Percentiles rank a stretch among this genome's conserved stretches.
These are phyloP conservation scores for Threskiornis aethiopicus DNA, from an alignment of 2,797 vertebrate species.

Conservation along the genomic window DNA sequence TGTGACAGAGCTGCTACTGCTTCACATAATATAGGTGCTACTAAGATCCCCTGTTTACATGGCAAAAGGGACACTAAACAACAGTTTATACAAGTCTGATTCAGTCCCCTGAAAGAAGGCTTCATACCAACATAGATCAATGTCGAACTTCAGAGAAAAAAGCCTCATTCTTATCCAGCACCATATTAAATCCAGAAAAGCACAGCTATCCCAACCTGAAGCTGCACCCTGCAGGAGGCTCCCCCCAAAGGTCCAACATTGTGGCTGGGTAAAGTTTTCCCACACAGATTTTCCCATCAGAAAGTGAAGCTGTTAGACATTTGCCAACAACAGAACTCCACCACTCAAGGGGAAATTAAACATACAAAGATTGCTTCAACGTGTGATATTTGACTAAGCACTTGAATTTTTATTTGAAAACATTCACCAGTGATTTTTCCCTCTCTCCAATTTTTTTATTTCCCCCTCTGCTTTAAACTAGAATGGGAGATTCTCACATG, in stretches of 20 bases:
- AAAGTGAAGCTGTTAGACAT: not conserved
- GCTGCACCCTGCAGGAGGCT: not conserved
- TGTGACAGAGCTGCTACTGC: not conserved
- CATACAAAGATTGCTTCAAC: not conserved
- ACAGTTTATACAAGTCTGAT: not conserved
- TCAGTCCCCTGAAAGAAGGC: not conserved
- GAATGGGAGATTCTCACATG: not conserved
- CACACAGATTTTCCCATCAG: slow-evolving; percentile 41
- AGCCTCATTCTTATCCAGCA: not conserved
- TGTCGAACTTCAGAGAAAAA: not conserved
- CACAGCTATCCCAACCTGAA: not conserved
- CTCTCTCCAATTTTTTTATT: not conserved
- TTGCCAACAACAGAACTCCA: slow-evolving; percentile 19
- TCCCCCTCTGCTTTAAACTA: not conserved
- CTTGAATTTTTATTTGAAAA: not conserved
- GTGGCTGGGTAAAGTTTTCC: not conserved
- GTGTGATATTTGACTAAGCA: not conserved
- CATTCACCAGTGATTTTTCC: not conserved
- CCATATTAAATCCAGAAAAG: not conserved
- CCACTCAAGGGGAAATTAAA: slow-evolving; percentile 17
- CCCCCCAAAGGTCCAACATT: not conserved
- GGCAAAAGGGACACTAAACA: not conserved
- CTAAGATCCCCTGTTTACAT: not conserved
- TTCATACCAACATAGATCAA: not conserved
- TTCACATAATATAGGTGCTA: not conserved